Evolutionary conservation across 2,888 invertebrate species (phyloP).

Genomic region (Oxyteleia sp.): DNA sequence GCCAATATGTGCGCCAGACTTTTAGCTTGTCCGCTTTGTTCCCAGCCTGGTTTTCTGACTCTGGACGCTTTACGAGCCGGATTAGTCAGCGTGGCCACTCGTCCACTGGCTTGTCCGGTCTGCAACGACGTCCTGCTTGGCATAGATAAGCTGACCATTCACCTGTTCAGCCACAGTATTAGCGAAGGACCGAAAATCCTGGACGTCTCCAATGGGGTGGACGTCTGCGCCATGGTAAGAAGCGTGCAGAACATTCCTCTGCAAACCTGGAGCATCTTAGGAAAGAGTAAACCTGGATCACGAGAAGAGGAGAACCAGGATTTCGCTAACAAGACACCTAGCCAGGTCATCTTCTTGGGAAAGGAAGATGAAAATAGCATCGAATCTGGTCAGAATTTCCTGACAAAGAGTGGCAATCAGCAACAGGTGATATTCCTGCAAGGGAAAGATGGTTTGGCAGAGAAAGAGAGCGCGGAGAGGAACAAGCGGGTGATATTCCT

Average conservation of each 20-base stretch:
- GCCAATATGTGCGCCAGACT: constrained; percentile 86
- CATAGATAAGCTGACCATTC: constrained; percentile 94
- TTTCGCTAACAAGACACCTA: constrained; percentile 5
- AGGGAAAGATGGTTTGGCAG: constrained; percentile 17
- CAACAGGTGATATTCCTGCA: constrained; percentile 49
- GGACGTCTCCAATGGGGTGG: constrained; percentile 58
- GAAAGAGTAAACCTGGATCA: constrained; percentile 17
- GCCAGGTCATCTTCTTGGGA: constrained; percentile 37
- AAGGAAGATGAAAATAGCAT: constrained; percentile 16
- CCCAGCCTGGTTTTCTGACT: constrained; percentile 91
- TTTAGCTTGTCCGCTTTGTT: constrained; percentile 93
- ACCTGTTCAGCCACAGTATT: constrained; percentile 92
- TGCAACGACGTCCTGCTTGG: constrained; percentile 93
- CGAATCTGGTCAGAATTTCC: constrained; percentile 3
- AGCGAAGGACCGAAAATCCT: constrained; percentile 75
- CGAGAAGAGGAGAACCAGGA: constrained; percentile 37
- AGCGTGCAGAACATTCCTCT: constrained; percentile 73
- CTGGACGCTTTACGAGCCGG: constrained; percentile 91
- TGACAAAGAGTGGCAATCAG: constrained; percentile 15
- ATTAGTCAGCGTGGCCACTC: constrained; percentile 92
- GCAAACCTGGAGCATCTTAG: constrained; percentile 79
- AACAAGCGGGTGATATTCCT: constrained; percentile 43
- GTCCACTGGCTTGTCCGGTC: constrained; percentile 92
- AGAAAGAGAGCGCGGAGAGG: background rate
- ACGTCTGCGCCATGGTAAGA: constrained; percentile 51